These are phyloP conservation scores for Madoqua kirkii DNA, from an alignment of 2,113 vertebrate genomes.

Conservation along the genomic window DNA sequence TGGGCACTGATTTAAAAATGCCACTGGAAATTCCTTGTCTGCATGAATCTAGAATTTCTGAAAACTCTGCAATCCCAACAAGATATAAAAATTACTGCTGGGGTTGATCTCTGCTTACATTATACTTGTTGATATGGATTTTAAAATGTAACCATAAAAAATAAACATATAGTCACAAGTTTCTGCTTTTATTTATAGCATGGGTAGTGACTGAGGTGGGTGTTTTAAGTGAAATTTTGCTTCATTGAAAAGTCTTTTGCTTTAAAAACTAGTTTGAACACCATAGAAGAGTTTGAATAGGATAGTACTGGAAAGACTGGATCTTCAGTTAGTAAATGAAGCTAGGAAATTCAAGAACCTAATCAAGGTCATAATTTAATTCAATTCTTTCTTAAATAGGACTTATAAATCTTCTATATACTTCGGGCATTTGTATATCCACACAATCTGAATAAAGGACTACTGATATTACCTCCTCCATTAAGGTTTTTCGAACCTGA, in stretches of 20 bases:
- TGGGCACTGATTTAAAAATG: background rate
- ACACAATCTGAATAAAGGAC: background rate
- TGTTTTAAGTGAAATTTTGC: background rate
- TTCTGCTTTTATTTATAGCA: background rate
- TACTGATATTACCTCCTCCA: background rate
- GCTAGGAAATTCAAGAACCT: background rate
- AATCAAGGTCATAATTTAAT: background rate
- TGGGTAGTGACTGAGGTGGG: background rate
- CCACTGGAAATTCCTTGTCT: background rate
- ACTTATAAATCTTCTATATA: background rate
- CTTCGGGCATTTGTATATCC: background rate
- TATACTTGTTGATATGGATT: background rate
- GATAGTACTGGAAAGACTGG: background rate
- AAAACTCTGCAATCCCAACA: background rate
- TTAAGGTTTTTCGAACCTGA: background rate
- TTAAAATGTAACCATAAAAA: background rate
- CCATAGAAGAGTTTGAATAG: background rate
- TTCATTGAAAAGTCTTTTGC: background rate
- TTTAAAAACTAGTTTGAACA: background rate
- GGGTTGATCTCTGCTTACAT: background rate
- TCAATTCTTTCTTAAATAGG: background rate
- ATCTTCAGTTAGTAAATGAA: background rate
- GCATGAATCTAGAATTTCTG: background rate
- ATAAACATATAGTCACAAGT: background rate
- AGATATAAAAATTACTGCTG: background rate